Evolutionary conservation across 2,797 vertebrate genomes (phyloP), one percentile per base, ranked within the genome.

Genomic region (Trachops cirrhosus): DNA sequence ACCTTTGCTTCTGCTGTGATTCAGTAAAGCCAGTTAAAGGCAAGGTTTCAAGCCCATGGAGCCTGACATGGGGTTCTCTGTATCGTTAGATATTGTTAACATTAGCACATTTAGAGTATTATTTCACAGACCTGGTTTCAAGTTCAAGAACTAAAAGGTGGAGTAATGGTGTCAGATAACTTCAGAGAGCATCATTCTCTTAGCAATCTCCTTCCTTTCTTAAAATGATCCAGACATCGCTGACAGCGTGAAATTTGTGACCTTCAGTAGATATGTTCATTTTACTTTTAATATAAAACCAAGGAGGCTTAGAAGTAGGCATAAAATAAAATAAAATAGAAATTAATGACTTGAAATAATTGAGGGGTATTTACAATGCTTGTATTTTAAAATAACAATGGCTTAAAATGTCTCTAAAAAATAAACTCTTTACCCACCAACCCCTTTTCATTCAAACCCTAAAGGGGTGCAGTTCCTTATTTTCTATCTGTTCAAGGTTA

Each of bases 161-260:
- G 88, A 82, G 9, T 48, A 46, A 39, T 52, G 64, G 85, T 88
- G 44, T 97, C 68, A 86, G 85, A 34, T 97, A 97, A 95, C 86
- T 93, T 88, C 10, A 12, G 74, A 97, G 70, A 93, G 86, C 82
- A 83, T 79, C 92, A 68, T 94, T 97, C 70, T 96, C 67, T 95
- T 22, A 62, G 24, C 97, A 96, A 96, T 78, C 79, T 97, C 94
- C 95, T 82, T 64, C 29, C 54, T 97, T 97, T 97, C 93, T 93
- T 68, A 91, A 96, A 48, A 94, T 82, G 89, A 96, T 78, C 2
- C 91, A 97, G 96, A 94, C 78, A 74, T 37, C 97, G 95, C 87
- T 97, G 96, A 98, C 86, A 26, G 59, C 74, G 73, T 97, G 95
- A 97, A 97, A 95, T 93, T 37, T 95, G 74, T 95, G 67, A 93